phyloP scores from a whole-genome alignment of 2,888 invertebrate species.

The Lapara coniferarum region DNA sequence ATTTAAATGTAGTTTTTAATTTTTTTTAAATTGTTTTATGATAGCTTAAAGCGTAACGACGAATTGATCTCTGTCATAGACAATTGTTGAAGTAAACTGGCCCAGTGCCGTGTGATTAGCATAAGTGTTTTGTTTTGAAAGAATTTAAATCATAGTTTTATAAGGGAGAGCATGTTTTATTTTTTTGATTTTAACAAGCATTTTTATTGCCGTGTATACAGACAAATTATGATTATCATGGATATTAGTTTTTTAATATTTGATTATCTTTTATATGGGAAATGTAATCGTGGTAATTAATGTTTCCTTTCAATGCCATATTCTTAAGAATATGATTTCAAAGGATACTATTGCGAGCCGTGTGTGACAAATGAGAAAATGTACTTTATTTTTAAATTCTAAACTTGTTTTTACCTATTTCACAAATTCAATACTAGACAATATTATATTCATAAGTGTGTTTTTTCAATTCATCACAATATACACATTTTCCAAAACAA shows the following conservation, averaged over 20 bases:
- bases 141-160: slow-evolving; percentile 55
- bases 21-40: slow-evolving; percentile 61
- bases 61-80: slow-evolving; percentile 68
- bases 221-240: slow-evolving; percentile 53
- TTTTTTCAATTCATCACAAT: slow-evolving; percentile 31
- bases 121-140: slow-evolving; percentile 50
- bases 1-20: slow-evolving; percentile 51
- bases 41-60: slow-evolving; percentile 77
- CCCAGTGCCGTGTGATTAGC: slow-evolving; percentile 52
- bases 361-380: slow-evolving; percentile 41
- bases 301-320: slow-evolving; percentile 66
- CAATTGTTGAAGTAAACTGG: slow-evolving; percentile 80
- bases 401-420: background rate
- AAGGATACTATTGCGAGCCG: slow-evolving; percentile 46
- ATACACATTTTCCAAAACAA: slow-evolving; percentile 24
- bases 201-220: slow-evolving; percentile 56
- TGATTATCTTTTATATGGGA: slow-evolving; percentile 59
- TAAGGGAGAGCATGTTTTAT: slow-evolving; percentile 75
- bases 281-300: slow-evolving; percentile 47
- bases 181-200: slow-evolving; percentile 68
- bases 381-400: slow-evolving; percentile 6
- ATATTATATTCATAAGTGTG: slow-evolving; percentile 29
- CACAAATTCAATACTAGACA: slow-evolving; percentile 26
- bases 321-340: slow-evolving; percentile 73
- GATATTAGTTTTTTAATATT: slow-evolving; percentile 67